Percentiles rank a stretch among this genome's conserved stretches.
Conservation (phyloP, 1,140 invertebrate species). For the Wasmannia auropunctata region DNA sequence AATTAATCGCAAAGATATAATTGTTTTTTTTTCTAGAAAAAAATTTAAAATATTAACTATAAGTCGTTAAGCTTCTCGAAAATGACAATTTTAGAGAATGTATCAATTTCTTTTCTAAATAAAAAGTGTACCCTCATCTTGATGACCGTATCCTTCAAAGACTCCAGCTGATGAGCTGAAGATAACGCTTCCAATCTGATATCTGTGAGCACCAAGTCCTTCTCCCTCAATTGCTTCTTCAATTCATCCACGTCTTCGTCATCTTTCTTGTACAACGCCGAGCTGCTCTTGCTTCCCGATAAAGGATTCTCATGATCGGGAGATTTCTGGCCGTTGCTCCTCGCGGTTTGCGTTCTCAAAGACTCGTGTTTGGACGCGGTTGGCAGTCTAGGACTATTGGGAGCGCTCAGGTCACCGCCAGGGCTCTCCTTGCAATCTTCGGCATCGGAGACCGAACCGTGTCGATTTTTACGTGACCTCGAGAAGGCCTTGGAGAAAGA, state of each 20-base stretch:
- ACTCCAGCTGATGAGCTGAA: slow-evolving; percentile 98
- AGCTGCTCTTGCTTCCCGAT: slow-evolving; percentile 81
- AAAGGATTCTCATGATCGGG: slow-evolving; percentile 80
- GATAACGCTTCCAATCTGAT: slow-evolving; percentile 97
- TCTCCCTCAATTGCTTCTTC: slow-evolving; percentile 96
- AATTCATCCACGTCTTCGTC: slow-evolving; percentile 91
- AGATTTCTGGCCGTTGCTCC: slow-evolving; percentile 77
- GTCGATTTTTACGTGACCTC: slow-evolving; percentile 88
- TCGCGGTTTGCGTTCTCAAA: slow-evolving; percentile 18
- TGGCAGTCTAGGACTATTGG: slow-evolving; percentile 81
- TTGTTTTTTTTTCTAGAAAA: neutral
- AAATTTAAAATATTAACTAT: neutral
- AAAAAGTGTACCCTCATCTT: slow-evolving; percentile 92
- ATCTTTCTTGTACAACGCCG: slow-evolving; percentile 81
- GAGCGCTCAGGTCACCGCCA: slow-evolving; percentile 78
- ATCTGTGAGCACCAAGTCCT: slow-evolving; percentile 98
- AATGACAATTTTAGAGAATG: neutral
- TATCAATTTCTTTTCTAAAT: neutral
- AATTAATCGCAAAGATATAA: neutral
- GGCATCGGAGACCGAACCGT: slow-evolving; percentile 88
- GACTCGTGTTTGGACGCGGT: slow-evolving; percentile 80
- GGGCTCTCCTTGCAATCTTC: slow-evolving; percentile 85
- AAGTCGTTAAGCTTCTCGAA: neutral
- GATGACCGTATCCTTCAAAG: slow-evolving; percentile 97
- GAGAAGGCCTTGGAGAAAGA: slow-evolving; percentile 99